Evolutionary conservation across 2,797 vertebrate species (phyloP).

Genomic region (Sparidentex hasta): DNA sequence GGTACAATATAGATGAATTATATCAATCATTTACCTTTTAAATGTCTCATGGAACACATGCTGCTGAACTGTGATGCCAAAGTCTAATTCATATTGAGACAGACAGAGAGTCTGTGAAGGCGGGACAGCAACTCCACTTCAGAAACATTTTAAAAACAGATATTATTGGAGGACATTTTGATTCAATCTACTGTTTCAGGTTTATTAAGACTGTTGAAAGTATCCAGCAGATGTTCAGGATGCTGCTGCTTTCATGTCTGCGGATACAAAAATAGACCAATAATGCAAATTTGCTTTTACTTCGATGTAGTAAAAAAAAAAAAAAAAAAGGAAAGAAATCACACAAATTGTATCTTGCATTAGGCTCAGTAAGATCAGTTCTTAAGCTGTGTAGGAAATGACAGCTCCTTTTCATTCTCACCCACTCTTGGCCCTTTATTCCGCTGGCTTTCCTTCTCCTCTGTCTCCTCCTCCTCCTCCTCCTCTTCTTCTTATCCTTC

Average conservation of each 20-base stretch:
- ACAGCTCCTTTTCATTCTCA: constrained; percentile 74
- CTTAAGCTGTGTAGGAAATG: constrained; percentile 68
- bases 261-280: constrained; percentile 54
- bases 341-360: constrained; percentile 82
- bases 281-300: constrained; percentile 52
- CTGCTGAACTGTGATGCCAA: neutral
- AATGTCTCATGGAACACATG: neutral
- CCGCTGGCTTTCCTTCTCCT: constrained; percentile 41
- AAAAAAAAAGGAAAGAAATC: constrained; percentile 20
- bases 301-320: constrained; percentile 15
- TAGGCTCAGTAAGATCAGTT: constrained; percentile 69
- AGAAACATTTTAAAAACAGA: constrained; percentile 4
- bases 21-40: neutral
- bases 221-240: constrained; percentile 26
- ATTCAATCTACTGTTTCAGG: constrained; percentile 4
- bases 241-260: constrained; percentile 27
- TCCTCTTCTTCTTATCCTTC: constrained; percentile 34
- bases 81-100: constrained; percentile 7
- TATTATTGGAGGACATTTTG: constrained; percentile 1
- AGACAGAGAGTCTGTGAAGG: neutral
- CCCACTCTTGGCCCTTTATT: constrained; percentile 65
- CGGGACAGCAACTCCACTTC: constrained; percentile 1
- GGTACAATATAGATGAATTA: too few species aligned
- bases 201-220: constrained; percentile 13
- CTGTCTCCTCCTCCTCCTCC: constrained; percentile 55